phyloP scores from a whole-genome alignment of 2,888 invertebrate genomes.

The Drosophila lutescens region DNA sequence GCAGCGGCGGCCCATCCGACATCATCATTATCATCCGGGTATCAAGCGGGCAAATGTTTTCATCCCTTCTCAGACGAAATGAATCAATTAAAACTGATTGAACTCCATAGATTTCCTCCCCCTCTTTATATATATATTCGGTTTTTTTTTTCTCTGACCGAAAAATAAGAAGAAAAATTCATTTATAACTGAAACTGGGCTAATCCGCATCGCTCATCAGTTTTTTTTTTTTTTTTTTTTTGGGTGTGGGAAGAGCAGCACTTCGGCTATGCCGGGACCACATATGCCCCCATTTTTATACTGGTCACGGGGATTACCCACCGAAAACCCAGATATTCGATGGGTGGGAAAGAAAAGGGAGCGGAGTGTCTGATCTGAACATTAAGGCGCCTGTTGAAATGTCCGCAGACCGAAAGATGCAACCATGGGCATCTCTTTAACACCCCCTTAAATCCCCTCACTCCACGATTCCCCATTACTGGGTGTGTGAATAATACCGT shows the following conservation, averaged over 20 bases:
- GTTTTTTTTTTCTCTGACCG: not conserved
- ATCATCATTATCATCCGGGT: slow-evolving; percentile 62
- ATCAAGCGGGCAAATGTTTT: slow-evolving; percentile 33
- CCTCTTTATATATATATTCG: not conserved
- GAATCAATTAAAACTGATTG: slow-evolving; percentile 83
- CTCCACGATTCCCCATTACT: not conserved
- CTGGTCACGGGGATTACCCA: slow-evolving; percentile 40
- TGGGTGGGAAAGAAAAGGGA: not conserved
- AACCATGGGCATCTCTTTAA: slow-evolving; percentile 10
- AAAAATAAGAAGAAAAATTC: slow-evolving; percentile 26
- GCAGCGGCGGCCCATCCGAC: slow-evolving; percentile 32
- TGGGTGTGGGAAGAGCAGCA: slow-evolving; percentile 18
- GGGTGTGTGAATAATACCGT: slow-evolving; percentile 62
- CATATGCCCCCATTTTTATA: slow-evolving; percentile 65
- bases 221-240: not conserved
- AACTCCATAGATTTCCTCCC: slow-evolving; percentile 73
- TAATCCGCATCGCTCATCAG: slow-evolving; percentile 36
- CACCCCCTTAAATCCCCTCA: slow-evolving; percentile 23
- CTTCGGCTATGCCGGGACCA: slow-evolving; percentile 12
- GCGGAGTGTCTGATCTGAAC: slow-evolving; percentile 25
- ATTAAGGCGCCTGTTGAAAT: slow-evolving; percentile 74
- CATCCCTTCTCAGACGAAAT: slow-evolving; percentile 55
- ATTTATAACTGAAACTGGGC: slow-evolving; percentile 47
- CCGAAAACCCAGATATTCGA: not conserved
- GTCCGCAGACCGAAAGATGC: slow-evolving; percentile 41